Percentiles rank a stretch among this genome's conserved stretches.
Evolutionary conservation across 1,140 invertebrate genomes (phyloP).

Genomic region (Pogonomyrmex barbatus): DNA sequence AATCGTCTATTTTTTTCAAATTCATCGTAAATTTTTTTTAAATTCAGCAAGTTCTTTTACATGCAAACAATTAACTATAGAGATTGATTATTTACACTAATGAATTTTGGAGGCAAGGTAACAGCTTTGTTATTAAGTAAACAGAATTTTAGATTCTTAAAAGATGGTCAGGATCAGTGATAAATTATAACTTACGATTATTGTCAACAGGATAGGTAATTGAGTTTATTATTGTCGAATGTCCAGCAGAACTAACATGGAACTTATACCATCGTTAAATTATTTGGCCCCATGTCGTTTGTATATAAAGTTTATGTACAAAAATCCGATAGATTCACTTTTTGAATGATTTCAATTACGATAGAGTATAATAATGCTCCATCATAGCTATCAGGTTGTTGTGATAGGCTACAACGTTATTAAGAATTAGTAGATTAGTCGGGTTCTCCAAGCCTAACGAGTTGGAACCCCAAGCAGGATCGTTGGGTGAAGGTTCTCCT

Average conservation of each 20-base stretch:
- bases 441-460: no score
- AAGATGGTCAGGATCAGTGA: conserved; percentile 14
- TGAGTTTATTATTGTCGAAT: conserved; percentile 7
- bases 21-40: conserved; percentile 8
- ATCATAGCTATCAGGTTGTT: neutral
- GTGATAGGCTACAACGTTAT: no score
- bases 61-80: conserved; percentile 5
- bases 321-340: conserved; percentile 10
- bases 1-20: conserved; percentile 5
- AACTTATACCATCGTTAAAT: conserved; percentile 26
- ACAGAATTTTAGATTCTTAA: conserved; percentile 13
- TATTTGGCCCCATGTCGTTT: conserved; percentile 7
- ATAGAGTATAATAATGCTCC: conserved; percentile 1
- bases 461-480: no score
- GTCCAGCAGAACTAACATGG: neutral
- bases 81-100: neutral
- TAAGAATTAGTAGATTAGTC: no score
- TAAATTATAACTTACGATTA: conserved; percentile 12
- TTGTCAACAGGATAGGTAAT: conserved; percentile 3
- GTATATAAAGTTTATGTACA: neutral
- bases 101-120: neutral
- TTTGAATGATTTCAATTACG: conserved; percentile 12
- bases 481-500: no score
- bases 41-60: conserved; percentile 9
- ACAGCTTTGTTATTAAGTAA: conserved; percentile 18